Base-by-base conservation (phyloP, 2,797 vertebrate species). In the Acanthornis magna region DNA sequence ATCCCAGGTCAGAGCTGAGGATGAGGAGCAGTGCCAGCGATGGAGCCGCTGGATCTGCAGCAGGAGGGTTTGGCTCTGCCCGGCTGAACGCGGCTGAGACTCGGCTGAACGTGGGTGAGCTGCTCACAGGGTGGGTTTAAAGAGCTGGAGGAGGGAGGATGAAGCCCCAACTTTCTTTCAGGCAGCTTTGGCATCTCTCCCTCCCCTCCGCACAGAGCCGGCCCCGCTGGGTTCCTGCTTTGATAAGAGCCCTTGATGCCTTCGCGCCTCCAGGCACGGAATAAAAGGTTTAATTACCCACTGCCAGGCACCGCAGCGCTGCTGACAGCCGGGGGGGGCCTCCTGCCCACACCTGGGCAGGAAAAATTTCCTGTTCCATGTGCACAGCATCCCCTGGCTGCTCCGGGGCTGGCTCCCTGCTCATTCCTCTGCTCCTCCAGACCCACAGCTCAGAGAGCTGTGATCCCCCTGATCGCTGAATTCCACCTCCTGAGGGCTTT, bases 261-360 rank as follows among this genome's bases (percentile, higher is more conserved):
- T 93, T 71, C 2, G 38, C 60, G 77, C 93, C 85, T 95, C 77
- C 79, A 81, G 84, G 84, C 91, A 55, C 19, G 0, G 48, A 96
- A 96, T 93, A 91, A 96, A 97, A 88, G 85, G 50, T 93, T 96
- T 96, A 94, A 96, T 97, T 96, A 96, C 89, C 63, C 90, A 78
- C 76, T 92, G 93, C 85, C 93, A 91, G 78, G 85, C 60, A 14
- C 9, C 0, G 72, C 43, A 78, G 70, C 16, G 11, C 58, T 55
- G 87, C 91, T 86, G 92, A 79, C 89, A 95, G 92, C 30, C 2
- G 43, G 85, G 79, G 88, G 58, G 34, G 47, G 61, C 74, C 89
- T 92, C 27, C 80, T 81, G 90, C 87, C 83, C 74, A 88, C 92
- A 84, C 83, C 83, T 34, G 12, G 81, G 65, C 62, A 71, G 65